Evolutionary conservation across 2,888 invertebrate species (phyloP).

Genomic region (Temnothorax unifasciatus): DNA sequence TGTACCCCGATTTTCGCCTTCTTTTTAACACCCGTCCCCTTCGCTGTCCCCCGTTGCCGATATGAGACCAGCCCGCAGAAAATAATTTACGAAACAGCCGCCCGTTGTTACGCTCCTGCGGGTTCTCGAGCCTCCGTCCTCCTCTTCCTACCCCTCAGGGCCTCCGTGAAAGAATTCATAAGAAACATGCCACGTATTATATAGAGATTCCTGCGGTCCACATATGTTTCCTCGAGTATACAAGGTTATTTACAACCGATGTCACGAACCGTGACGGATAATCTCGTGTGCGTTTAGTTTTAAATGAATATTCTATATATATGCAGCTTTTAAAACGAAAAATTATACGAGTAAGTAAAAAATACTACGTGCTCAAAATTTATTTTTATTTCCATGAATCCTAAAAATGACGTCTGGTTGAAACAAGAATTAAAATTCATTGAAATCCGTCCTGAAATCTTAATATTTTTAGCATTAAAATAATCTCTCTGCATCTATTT

Average conservation of each 20-base stretch:
- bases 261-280: constrained; percentile 6
- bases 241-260: constrained; percentile 39
- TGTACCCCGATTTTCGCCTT: constrained; percentile 76
- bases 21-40: constrained; percentile 66
- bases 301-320: background rate
- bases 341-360: background rate
- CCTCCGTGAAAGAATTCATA: constrained; percentile 59
- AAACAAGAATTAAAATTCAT: background rate
- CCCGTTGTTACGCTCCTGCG: constrained; percentile 65
- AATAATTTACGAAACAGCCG: constrained; percentile 68
- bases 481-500: background rate
- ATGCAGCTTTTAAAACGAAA: background rate
- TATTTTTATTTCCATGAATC: background rate
- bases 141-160: background rate
- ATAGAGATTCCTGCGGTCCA: constrained; percentile 45
- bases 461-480: background rate
- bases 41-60: background rate
- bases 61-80: constrained; percentile 59
- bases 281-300: background rate
- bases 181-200: constrained; percentile 50
- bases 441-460: background rate
- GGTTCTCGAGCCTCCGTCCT: constrained; percentile 17
- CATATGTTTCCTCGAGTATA: constrained; percentile 31
- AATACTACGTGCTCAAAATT: background rate
- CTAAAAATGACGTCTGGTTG: background rate